phyloP scores from a whole-genome alignment of 2,888 invertebrate species.

The Schrankia costaestrigalis region DNA sequence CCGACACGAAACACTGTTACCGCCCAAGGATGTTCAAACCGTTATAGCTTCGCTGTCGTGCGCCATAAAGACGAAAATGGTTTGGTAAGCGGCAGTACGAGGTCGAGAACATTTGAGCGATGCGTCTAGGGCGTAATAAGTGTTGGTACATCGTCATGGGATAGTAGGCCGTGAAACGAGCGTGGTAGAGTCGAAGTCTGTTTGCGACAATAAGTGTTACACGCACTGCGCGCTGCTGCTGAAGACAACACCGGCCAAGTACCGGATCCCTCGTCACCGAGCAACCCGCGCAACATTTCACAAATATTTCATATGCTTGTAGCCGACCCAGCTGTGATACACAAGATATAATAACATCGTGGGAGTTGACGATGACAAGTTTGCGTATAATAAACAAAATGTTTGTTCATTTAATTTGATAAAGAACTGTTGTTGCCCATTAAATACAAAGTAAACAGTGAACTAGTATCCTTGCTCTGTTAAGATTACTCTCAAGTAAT shows the following conservation, averaged over 20 bases:
- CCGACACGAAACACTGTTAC: slow-evolving; percentile 53
- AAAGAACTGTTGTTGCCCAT: no score
- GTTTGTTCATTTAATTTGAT: no score
- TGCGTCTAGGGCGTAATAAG: slow-evolving; percentile 72
- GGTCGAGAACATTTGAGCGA: slow-evolving; percentile 71
- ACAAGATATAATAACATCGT: no score
- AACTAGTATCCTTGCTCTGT: no score
- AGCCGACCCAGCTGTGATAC: slow-evolving; percentile 34
- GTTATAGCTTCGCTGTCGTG: slow-evolving; percentile 37
- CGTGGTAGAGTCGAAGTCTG: slow-evolving; percentile 50
- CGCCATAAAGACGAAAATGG: slow-evolving; percentile 51
- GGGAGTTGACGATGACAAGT: no score
- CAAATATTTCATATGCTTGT: slow-evolving; percentile 48
- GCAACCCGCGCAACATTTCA: slow-evolving; percentile 56
- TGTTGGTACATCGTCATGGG: slow-evolving; percentile 44
- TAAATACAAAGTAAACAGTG: no score
- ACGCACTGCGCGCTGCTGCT: slow-evolving; percentile 64
- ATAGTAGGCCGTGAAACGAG: slow-evolving; percentile 47
- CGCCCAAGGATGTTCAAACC: slow-evolving; percentile 36
- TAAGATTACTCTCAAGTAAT: background rate
- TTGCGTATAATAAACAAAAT: no score
- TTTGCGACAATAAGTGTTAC: slow-evolving; percentile 39
- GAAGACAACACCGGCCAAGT: slow-evolving; percentile 73
- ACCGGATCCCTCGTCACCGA: slow-evolving; percentile 70
- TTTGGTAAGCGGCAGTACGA: slow-evolving; percentile 49